Evolutionary conservation across 1,140 invertebrate species (phyloP).

Genomic region (Dysdera silvatica): DNA sequence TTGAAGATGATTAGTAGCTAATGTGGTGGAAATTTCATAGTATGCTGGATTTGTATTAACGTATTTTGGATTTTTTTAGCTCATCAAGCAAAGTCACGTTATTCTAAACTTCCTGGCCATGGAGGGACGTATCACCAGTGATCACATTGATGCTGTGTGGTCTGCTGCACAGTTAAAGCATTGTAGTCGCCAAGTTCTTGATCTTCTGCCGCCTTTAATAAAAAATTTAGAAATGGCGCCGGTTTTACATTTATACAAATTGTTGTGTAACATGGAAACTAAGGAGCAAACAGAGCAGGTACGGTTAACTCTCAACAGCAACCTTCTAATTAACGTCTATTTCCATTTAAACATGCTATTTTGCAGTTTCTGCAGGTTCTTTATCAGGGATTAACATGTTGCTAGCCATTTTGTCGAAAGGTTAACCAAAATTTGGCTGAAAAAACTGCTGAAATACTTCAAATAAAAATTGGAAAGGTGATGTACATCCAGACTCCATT

Average conservation of each 20-base stretch:
- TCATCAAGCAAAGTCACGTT: constrained; percentile 59
- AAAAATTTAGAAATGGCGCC: constrained; percentile 79
- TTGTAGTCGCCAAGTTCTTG: constrained; percentile 84
- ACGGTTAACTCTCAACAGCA: too few relatives aligned
- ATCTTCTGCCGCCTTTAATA: constrained; percentile 76
- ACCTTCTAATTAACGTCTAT: too few relatives aligned
- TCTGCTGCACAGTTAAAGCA: constrained; percentile 87
- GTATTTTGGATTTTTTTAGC: constrained; percentile 5
- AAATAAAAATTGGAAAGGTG: too few relatives aligned
- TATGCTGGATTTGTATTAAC: not conserved
- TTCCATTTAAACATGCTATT: too few relatives aligned
- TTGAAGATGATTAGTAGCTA: not conserved
- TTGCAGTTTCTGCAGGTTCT: too few relatives aligned
- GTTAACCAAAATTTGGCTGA: too few relatives aligned
- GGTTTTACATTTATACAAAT: constrained; percentile 74
- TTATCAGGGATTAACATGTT: too few relatives aligned
- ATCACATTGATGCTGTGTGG: constrained; percentile 90
- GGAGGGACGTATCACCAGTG: constrained; percentile 78
- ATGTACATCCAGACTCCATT: too few relatives aligned
- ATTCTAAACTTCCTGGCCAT: constrained; percentile 85
- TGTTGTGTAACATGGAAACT: constrained; percentile 73
- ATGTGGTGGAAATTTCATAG: not conserved
- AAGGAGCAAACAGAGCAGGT: constrained; percentile 86
- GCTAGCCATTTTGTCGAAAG: too few relatives aligned
- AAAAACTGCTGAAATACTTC: too few relatives aligned